A percentile compares a stretch with the other conserved stretches of the same genome.
Evolutionary conservation across 2,888 invertebrate genomes (phyloP).

Genomic region (Athalia cordata): DNA sequence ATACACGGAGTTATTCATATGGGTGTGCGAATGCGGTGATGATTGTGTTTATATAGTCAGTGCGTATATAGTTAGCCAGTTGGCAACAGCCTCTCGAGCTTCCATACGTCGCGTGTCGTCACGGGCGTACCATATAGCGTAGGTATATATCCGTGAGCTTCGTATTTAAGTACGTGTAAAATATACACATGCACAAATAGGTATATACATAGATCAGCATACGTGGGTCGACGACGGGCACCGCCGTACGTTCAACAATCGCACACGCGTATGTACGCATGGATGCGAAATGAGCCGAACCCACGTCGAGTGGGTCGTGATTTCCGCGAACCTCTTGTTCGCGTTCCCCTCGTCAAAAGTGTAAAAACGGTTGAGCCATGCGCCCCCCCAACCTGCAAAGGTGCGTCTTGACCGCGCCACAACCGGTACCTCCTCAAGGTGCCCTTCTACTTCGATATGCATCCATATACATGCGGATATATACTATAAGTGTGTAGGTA

Average conservation of each 20-base stretch:
- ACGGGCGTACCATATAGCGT: background rate
- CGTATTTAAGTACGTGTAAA: background rate
- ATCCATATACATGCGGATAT: background rate
- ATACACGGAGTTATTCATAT: background rate
- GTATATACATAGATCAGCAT: background rate
- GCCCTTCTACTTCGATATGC: constrained; percentile 13
- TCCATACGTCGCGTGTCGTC: constrained; percentile 43
- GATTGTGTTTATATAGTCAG: no score
- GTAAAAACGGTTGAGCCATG: constrained; percentile 17
- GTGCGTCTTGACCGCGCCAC: constrained; percentile 30
- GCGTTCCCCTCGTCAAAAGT: background rate
- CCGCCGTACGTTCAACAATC: background rate
- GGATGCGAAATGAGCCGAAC: background rate
- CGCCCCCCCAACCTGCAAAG: constrained; percentile 15
- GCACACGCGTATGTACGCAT: background rate
- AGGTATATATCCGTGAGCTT: background rate
- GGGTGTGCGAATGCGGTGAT: background rate
- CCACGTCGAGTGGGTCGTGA: background rate
- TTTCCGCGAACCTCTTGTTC: constrained; percentile 12
- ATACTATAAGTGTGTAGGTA: constrained; percentile 8
- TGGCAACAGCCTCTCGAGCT: constrained; percentile 55
- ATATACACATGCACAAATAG: background rate
- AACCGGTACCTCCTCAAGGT: constrained; percentile 38
- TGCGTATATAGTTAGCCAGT: constrained; percentile 49
- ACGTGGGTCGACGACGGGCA: background rate